Conservation (phyloP, 2,113 vertebrate species). For the Gallinago jamesoni region DNA sequence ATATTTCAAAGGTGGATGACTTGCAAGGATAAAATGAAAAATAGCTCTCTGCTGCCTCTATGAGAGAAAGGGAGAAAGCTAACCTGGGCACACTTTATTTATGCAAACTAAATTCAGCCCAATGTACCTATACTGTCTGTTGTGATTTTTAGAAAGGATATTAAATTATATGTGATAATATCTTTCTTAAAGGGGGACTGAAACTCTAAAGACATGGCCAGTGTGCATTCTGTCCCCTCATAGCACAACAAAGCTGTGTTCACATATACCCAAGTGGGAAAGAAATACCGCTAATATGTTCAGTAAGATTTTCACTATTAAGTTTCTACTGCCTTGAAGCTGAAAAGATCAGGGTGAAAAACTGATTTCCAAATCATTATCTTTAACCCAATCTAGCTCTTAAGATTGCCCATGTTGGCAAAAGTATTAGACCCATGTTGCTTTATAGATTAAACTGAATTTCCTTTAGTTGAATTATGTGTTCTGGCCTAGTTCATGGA, state of each 20-base stretch:
- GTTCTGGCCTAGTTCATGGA: neutral
- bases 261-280: neutral
- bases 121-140: neutral
- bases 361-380: neutral
- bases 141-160: neutral
- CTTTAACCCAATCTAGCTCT: neutral
- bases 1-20: neutral
- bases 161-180: neutral
- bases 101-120: neutral
- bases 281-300: neutral
- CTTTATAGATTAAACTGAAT: neutral
- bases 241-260: neutral
- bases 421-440: neutral
- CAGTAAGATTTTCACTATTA: neutral
- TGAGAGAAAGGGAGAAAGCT: neutral
- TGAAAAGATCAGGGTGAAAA: neutral
- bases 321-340: neutral
- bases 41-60: neutral
- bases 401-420: neutral
- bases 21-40: neutral
- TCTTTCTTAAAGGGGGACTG: neutral
- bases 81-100: neutral
- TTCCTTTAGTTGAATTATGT: neutral
- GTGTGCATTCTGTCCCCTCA: accelerated
- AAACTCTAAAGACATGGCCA: neutral